Percentiles rank a stretch among this genome's conserved stretches.
phyloP scores from a whole-genome alignment of 2,113 vertebrate species.

The Apeltes quadracus region DNA sequence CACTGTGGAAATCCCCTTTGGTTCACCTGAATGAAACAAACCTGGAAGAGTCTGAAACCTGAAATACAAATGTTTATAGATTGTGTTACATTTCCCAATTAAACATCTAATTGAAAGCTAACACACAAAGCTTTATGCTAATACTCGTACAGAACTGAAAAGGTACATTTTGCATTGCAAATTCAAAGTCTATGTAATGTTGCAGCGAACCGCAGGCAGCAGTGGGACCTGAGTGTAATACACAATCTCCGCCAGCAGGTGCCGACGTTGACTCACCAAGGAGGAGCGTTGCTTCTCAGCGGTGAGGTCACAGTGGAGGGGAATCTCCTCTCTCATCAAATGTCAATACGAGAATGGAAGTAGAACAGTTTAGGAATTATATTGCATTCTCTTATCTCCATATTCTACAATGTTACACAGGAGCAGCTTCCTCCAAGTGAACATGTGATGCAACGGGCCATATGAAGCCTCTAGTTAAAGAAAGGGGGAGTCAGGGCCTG shows the following conservation, averaged over 20 bases:
- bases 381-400: neutral
- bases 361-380: slow-evolving; percentile 7
- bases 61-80: neutral
- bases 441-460: slow-evolving; percentile 56
- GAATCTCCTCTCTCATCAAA: neutral
- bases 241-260: slow-evolving; percentile 53
- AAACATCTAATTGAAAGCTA: neutral
- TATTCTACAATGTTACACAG: slow-evolving; percentile 13
- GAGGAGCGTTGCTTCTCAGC: neutral
- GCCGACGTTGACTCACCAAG: slow-evolving; percentile 34
- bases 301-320: neutral
- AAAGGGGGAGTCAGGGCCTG: slow-evolving; percentile 46
- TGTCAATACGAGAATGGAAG: neutral
- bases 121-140: neutral
- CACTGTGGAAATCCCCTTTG: slow-evolving; percentile 64
- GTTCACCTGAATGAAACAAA: slow-evolving; percentile 63
- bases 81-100: slow-evolving; percentile 12
- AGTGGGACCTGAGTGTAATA: slow-evolving; percentile 34
- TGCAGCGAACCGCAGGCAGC: neutral
- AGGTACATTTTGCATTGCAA: neutral
- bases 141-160: neutral
- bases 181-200: neutral
- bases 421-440: slow-evolving; percentile 35
- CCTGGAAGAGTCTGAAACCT: slow-evolving; percentile 26
- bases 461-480: slow-evolving; percentile 60